A percentile compares a stretch with the other conserved stretches of the same genome.
phyloP scores from a whole-genome alignment of 2,113 vertebrate genomes.

The Megaleporinus macrocephalus region DNA sequence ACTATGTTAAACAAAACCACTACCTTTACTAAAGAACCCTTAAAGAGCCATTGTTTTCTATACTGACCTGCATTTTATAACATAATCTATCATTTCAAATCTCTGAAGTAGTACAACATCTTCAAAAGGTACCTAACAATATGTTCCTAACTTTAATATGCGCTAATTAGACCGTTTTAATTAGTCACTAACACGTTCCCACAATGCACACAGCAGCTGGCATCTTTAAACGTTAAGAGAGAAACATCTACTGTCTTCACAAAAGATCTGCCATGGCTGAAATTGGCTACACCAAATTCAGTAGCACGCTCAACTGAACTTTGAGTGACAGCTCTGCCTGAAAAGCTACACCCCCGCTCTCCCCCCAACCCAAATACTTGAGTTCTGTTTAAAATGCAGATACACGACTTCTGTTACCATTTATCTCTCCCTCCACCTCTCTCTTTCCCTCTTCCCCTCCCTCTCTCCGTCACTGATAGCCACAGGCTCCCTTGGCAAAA shows the following conservation, averaged over 20 bases:
- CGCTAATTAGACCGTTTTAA: too few relatives aligned
- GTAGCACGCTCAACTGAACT: not conserved
- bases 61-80: too few relatives aligned
- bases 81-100: too few relatives aligned
- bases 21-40: too few relatives aligned
- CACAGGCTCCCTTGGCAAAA: constrained; percentile 18
- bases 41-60: too few relatives aligned
- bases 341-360: too few relatives aligned
- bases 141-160: too few relatives aligned
- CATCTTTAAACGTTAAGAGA: not conserved
- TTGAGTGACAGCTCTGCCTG: not conserved
- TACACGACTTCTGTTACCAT: not conserved
- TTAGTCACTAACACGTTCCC: too few relatives aligned
- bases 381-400: constrained; percentile 7
- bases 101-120: too few relatives aligned
- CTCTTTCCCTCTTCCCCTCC: not conserved
- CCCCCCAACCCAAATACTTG: not conserved
- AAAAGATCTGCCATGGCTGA: not conserved
- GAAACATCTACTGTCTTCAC: not conserved
- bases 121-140: too few relatives aligned
- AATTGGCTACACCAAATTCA: not conserved
- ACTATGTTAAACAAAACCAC: too few relatives aligned
- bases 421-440: constrained; percentile 47
- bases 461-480: constrained; percentile 23
- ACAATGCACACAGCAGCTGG: not conserved